Conservation (phyloP, 2,888 invertebrate species). For the Gisinianus flammeolus region DNA sequence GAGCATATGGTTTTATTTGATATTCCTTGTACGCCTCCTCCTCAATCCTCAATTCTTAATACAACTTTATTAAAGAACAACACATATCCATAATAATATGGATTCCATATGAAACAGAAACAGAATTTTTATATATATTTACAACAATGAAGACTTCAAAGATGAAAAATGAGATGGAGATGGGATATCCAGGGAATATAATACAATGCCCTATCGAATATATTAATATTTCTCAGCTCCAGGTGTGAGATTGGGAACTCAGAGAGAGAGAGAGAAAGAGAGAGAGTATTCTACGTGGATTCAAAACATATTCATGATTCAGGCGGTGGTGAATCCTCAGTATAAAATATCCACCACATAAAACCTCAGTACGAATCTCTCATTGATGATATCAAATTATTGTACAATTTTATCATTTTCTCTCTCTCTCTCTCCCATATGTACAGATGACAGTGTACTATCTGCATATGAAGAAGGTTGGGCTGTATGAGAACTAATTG, state of each 20-base stretch:
- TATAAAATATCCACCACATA: no score
- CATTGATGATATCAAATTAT: no score
- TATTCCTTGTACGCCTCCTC: not conserved
- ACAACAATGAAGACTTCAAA: constrained; percentile 37
- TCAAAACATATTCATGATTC: no score
- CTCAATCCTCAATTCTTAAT: not conserved
- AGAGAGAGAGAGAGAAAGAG: no score
- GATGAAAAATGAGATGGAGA: constrained; percentile 25
- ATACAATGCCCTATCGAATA: not conserved
- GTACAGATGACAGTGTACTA: no score
- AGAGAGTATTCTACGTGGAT: not conserved
- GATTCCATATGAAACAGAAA: not conserved
- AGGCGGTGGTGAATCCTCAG: no score
- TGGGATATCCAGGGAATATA: not conserved
- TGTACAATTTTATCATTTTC: no score
- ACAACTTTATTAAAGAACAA: not conserved
- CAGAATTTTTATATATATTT: constrained; percentile 1
- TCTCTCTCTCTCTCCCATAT: no score
- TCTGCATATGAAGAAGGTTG: no score
- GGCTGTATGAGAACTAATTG: not conserved
- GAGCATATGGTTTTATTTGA: not conserved
- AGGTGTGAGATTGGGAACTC: constrained; percentile 15
- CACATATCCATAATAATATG: not conserved
- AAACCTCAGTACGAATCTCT: no score
- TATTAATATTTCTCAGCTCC: not conserved